Conservation (phyloP, 1,140 invertebrate species). For the Saxidomus purpurata region DNA sequence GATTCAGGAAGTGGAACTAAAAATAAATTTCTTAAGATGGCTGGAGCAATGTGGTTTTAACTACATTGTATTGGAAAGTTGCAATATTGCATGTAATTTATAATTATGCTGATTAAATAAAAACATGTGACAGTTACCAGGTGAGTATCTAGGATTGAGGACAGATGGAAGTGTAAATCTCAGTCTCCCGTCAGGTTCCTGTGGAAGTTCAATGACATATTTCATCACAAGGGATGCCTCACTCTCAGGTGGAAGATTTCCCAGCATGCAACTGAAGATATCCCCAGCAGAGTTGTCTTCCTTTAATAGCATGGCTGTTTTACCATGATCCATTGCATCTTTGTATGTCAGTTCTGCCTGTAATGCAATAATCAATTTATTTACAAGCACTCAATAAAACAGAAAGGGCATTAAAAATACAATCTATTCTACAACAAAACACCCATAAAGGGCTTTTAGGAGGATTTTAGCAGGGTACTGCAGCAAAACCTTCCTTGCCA, state of each 20-base stretch:
- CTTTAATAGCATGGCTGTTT: slow-evolving; percentile 87
- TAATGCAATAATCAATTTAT: background rate
- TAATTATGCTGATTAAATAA: no score
- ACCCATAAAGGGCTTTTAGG: no score
- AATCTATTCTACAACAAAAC: no score
- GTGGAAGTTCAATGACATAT: slow-evolving; percentile 70
- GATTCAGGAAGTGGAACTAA: no score
- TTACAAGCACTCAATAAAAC: no score
- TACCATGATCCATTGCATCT: slow-evolving; percentile 88
- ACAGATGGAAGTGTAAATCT: slow-evolving; percentile 76
- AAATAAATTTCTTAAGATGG: no score
- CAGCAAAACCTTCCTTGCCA: no score
- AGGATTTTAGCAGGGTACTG: no score
- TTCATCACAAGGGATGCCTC: slow-evolving; percentile 64
- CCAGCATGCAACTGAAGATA: slow-evolving; percentile 72
- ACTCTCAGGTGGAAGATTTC: slow-evolving; percentile 72
- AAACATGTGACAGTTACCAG: slow-evolving; percentile 60
- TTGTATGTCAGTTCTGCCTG: slow-evolving; percentile 89
- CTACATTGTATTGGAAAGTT: no score
- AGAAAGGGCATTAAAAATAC: no score
- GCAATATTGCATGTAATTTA: no score
- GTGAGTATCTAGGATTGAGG: slow-evolving; percentile 75
- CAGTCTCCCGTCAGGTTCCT: slow-evolving; percentile 69
- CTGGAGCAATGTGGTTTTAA: no score
- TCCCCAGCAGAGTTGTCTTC: slow-evolving; percentile 70